phyloP scores from a whole-genome alignment of 2,113 vertebrate genomes.

The Girardinichthys multiradiatus region DNA sequence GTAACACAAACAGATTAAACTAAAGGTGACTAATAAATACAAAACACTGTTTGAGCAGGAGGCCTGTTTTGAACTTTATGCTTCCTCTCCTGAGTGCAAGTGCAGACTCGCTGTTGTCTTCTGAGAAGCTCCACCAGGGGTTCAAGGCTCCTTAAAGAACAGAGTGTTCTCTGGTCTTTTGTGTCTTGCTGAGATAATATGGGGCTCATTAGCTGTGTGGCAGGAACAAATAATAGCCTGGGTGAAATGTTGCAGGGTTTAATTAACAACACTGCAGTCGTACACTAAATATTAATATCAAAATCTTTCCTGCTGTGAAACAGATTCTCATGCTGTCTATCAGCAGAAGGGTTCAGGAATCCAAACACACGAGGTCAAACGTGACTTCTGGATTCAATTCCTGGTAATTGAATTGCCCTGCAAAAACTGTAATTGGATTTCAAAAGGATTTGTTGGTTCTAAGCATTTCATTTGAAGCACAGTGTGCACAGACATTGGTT shows the following conservation, averaged over 20 bases:
- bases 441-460: not conserved
- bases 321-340: slow-evolving; percentile 21
- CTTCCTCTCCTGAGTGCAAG: slow-evolving; percentile 5
- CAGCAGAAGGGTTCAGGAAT: slow-evolving; percentile 10
- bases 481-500: slow-evolving; percentile 1
- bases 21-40: slow-evolving; percentile 31
- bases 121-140: slow-evolving; percentile 31
- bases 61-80: slow-evolving; percentile 38
- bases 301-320: slow-evolving; percentile 48
- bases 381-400: not conserved
- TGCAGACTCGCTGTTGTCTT: slow-evolving; percentile 29
- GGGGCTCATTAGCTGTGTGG: slow-evolving; percentile 68
- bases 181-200: slow-evolving; percentile 67
- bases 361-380: not conserved
- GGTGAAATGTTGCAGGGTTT: slow-evolving; percentile 66
- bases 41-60: slow-evolving; percentile 49
- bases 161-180: slow-evolving; percentile 64
- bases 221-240: slow-evolving; percentile 65
- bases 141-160: slow-evolving; percentile 50
- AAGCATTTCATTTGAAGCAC: not conserved
- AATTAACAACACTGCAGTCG: slow-evolving; percentile 65
- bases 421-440: not conserved
- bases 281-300: slow-evolving; percentile 65
- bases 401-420: not conserved
- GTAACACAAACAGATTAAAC: slow-evolving; percentile 30